Conservation (phyloP, 2,888 invertebrate genomes). For the Nephrotoma appendiculata region DNA sequence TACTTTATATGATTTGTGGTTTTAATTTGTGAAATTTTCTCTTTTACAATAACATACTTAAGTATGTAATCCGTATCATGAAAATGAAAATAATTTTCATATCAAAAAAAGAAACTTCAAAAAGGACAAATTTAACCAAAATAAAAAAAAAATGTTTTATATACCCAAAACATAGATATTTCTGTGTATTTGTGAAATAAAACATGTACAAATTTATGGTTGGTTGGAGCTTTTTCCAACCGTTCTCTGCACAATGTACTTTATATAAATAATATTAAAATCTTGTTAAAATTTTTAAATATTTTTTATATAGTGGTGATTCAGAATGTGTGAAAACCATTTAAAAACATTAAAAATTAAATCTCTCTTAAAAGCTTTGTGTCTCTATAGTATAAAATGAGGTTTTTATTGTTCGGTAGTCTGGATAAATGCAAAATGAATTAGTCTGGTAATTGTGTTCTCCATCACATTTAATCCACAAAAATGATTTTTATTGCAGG, state of each 20-base stretch:
- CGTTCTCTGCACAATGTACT: neutral
- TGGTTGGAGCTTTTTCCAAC: neutral
- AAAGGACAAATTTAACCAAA: neutral
- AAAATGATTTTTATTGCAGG: neutral
- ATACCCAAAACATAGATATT: neutral
- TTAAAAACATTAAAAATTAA: neutral
- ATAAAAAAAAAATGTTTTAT: neutral
- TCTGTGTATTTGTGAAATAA: neutral
- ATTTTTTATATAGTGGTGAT: neutral
- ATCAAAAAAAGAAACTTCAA: neutral
- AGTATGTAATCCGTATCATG: neutral
- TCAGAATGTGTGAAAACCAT: neutral
- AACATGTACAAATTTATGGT: neutral
- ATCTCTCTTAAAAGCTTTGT: neutral
- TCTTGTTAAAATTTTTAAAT: neutral
- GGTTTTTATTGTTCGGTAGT: neutral
- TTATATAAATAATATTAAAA: neutral
- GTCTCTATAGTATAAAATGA: neutral
- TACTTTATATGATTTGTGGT: neutral
- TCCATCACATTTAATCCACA: neutral
- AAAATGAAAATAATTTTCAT: neutral
- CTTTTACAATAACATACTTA: neutral
- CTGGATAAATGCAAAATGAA: neutral
- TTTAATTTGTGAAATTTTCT: neutral
- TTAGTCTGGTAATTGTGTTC: no score